phyloP scores from a whole-genome alignment of 2,888 invertebrate species.

The Zhengitettix transpicula region DNA sequence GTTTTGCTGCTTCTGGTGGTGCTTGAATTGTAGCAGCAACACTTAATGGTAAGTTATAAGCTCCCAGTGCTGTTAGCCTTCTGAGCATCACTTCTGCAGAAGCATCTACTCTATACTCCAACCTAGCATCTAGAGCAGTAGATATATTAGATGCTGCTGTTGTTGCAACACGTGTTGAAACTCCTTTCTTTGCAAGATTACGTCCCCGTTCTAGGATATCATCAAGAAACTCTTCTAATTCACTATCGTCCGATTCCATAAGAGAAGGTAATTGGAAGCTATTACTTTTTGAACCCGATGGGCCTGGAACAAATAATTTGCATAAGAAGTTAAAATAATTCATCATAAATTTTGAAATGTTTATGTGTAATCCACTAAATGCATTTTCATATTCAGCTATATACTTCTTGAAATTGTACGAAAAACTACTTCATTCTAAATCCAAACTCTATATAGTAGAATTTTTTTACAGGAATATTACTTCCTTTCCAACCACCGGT shows the following conservation, averaged over 20 bases:
- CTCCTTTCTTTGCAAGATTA: constrained; percentile 37
- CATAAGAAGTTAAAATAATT: background rate
- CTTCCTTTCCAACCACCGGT: no score
- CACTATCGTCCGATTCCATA: constrained; percentile 67
- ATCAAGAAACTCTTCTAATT: constrained; percentile 60
- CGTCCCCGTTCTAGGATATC: constrained; percentile 43
- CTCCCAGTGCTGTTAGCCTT: constrained; percentile 49
- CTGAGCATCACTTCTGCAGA: constrained; percentile 59
- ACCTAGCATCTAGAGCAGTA: constrained; percentile 55
- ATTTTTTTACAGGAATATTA: no score
- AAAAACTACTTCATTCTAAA: no score
- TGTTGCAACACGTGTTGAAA: constrained; percentile 5
- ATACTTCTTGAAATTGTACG: no score
- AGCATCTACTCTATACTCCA: constrained; percentile 64
- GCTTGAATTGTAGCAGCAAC: constrained; percentile 29
- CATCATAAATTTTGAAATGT: no score
- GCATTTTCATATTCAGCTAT: no score
- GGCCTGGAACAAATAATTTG: background rate
- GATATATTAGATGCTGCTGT: constrained; percentile 22
- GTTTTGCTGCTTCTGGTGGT: constrained; percentile 26
- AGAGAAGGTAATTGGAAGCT: constrained; percentile 41
- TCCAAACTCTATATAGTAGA: no score
- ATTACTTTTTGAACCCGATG: constrained; percentile 3
- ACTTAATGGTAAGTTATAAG: constrained; percentile 39
- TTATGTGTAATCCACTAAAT: no score